Base-by-base conservation (phyloP, 2,113 vertebrate species). In the Campylorhamphus procurvoides region DNA sequence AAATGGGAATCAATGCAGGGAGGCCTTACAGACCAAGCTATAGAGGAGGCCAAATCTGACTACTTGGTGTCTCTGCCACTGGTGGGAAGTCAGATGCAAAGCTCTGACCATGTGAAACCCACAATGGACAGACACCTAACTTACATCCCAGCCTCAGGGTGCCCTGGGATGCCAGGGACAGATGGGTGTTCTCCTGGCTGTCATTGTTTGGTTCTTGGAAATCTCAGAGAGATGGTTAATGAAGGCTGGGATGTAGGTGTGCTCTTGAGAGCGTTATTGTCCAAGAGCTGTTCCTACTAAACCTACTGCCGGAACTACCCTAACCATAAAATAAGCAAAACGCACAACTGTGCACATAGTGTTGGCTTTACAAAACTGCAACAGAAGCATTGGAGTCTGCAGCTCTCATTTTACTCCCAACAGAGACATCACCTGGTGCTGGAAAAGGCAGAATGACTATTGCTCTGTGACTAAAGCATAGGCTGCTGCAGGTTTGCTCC, bases 281-380 rank as follows among this genome's bases (percentile, higher is more conserved):
- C 39, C 40, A 59, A 85, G 59, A 71, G 19, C 10, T 83, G 18
- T 8, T 75, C 24, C 35, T 27, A 29, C 35, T 68, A 76, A 75
- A 76, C 4, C 14, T 59, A n/a, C 25, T 74, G 33, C 18, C 33
- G 82, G 42, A 78, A 55, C 25, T 50, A 78, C 14, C 11, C 15
- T 75, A 71, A 75, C 18, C 24, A 12, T 14, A 68, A 85, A 85
- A 82, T 14, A 84, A 85, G 55, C 9, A 40, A 84, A 66, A 8
- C 1, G 4, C 63, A 42, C 4, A 77, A 13, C 0, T 24, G 12
- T 10, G 18, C 27, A 29, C 16, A 20, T 6, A 52, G 7, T 3
- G 6, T 68, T 79, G 46, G 28, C 31, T 68, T 86, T 60, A 47
- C 40, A 85, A 71, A 76, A 42, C 35, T 76, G n/a, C 20, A 24